Base-by-base conservation (phyloP, 2,797 vertebrate species). In the Parauchenoglanis ngamensis region DNA sequence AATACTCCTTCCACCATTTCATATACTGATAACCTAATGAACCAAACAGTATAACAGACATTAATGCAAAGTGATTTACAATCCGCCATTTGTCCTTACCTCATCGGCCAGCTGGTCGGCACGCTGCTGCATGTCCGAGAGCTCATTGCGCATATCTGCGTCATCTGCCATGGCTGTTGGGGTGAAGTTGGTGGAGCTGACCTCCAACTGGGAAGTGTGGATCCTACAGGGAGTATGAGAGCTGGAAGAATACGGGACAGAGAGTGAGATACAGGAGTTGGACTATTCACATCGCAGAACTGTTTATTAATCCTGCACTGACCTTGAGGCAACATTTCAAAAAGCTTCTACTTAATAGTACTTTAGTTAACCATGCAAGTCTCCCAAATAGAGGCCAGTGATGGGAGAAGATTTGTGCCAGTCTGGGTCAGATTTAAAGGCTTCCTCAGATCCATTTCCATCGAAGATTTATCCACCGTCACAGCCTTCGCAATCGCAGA, bases 51-150 rank as follows among this genome's bases (percentile, higher is more conserved):
- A 63, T 46, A 44, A n/a, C 57, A 44, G 21, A 63, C 59, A n/a
- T 61, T 25, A 28, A 46, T 81, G 13, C 3, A 63, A 46, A 63
- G 79, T 23, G 15, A 75, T 28, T 76, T 28, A 52, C n/a, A 12
- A 76, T 28, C 46, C 52, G 46, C 21, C 1, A 0, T 1, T n/a
- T 3, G 13, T 76, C 28, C 46, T 68, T 92, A 99, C 98, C 96
- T 99, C 98, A 92, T 99, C 98, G 0, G 97, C 98, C 89, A 99
- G 95, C 96, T 99, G 98, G 96, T 99, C 98, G 0, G 98, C 98
- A 59, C 97, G 97, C 89, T 98, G 96, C 96, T 99, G 98, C 98
- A 99, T 99, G 93, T 99, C 98, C 91, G 99, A 98, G 94, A 99
- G 94, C 96, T 99, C 98, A 96, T 98, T 99, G 96, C 98, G 98